Percentiles rank a stretch among this genome's conserved stretches.
phyloP scores from a whole-genome alignment of 2,888 invertebrate genomes.

The Pegoplata infirma region DNA sequence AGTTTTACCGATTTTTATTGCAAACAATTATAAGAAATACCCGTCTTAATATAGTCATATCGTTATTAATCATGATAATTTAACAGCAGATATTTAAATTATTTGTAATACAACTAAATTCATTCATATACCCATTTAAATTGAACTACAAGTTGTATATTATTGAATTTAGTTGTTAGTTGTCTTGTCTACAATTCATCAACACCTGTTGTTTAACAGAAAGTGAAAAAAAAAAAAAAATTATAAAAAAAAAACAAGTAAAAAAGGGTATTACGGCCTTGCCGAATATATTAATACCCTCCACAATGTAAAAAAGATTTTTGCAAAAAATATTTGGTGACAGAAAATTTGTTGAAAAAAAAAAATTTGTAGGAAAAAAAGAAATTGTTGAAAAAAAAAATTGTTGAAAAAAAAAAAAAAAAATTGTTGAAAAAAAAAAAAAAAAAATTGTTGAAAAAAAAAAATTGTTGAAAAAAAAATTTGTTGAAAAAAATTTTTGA shows the following conservation, averaged over 20 bases:
- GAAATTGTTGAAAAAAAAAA: no score
- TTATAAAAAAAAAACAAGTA: background rate
- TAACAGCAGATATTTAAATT: background rate
- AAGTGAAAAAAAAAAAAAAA: background rate
- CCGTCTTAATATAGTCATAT: background rate
- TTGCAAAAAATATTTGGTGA: no score
- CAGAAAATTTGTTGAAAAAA: no score
- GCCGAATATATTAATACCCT: no score
- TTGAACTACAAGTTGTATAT: background rate
- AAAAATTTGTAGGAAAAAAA: no score
- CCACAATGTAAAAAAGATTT: no score
- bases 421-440: no score
- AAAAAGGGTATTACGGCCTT: no score
- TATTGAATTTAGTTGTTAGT: background rate
- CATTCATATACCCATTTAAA: background rate
- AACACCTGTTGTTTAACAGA: slow-evolving; percentile 28
- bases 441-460: no score
- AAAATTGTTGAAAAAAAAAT: no score
- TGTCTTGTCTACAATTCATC: slow-evolving; percentile 5
- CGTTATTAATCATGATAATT: background rate
- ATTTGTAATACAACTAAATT: background rate
- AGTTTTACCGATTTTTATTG: background rate
- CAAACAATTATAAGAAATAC: background rate
- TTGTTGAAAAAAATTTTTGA: no score
- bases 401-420: no score